A percentile compares a stretch with the other conserved stretches of the same genome.
These are phyloP conservation scores for human (Homo sapiens) DNA, from an alignment of 2,113 vertebrate genomes.

Conservation along the genomic window DNA sequence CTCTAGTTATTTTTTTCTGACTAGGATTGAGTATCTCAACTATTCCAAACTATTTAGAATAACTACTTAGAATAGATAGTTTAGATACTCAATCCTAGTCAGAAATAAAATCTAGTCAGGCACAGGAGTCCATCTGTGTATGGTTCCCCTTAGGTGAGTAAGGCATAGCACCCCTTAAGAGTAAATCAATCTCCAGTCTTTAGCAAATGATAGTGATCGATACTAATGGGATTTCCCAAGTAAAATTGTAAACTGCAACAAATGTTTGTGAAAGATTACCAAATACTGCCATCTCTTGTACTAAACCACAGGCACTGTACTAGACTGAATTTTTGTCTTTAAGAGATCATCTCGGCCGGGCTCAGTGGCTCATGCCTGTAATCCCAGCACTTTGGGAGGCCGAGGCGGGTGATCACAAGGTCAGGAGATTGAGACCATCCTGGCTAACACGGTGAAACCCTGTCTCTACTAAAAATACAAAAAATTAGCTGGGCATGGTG, in stretches of 20 bases:
- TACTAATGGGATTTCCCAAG: conserved; percentile 14
- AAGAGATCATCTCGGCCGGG: not conserved
- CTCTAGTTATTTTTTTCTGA: too few species aligned
- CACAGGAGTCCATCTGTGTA: not conserved
- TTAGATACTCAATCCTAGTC: not conserved
- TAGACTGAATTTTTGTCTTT: not conserved
- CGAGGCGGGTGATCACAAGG: too few species aligned
- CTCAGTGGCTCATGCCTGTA: too few species aligned
- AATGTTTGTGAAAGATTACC: not conserved
- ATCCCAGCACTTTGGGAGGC: too few species aligned
- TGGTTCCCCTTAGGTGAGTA: not conserved
- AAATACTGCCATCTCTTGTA: not conserved
- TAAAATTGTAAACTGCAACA: not conserved
- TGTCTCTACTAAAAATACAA: too few species aligned
- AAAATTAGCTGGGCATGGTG: too few species aligned
- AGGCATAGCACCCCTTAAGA: not conserved
- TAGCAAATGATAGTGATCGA: not conserved
- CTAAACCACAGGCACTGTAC: not conserved
- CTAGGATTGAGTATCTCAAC: too few species aligned
- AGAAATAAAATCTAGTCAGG: conserved; percentile 35
- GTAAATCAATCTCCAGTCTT: not conserved
- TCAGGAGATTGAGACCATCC: too few species aligned
- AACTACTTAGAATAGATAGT: too few species aligned
- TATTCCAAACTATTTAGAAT: too few species aligned
- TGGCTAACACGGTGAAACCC: too few species aligned